Evolutionary conservation across 2,113 vertebrate genomes (phyloP).

Genomic region (Neomonachus schauinslandi): DNA sequence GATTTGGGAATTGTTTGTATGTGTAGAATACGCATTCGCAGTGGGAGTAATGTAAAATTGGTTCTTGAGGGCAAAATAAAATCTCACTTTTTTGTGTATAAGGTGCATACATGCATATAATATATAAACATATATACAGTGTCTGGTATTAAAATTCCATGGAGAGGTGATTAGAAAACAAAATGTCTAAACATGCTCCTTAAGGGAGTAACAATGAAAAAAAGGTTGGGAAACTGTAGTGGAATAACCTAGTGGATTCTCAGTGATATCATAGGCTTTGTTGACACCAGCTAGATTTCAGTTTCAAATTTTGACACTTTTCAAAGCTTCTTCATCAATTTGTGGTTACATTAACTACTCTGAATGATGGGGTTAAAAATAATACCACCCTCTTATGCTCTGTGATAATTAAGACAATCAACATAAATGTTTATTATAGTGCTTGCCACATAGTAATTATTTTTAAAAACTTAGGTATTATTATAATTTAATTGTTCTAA

Average conservation of each 20-base stretch:
- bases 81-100: not conserved
- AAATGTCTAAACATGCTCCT: not conserved
- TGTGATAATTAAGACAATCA: not conserved
- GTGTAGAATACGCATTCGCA: not conserved
- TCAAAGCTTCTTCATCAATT: not conserved
- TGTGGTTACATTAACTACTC: not conserved
- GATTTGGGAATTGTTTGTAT: not conserved
- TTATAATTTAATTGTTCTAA: not conserved
- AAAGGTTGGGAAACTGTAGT: not conserved
- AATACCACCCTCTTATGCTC: not conserved
- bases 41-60: not conserved
- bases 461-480: not conserved
- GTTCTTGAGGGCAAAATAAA: not conserved
- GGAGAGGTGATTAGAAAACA: not conserved
- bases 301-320: not conserved
- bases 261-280: not conserved
- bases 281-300: not conserved
- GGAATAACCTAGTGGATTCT: not conserved
- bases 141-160: not conserved
- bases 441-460: not conserved
- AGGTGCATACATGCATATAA: not conserved
- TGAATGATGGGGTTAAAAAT: not conserved
- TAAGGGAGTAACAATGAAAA: not conserved
- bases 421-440: not conserved
- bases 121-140: not conserved